Base-by-base conservation (phyloP, 2,113 vertebrate genomes). In the Syrrhaptes paradoxus region DNA sequence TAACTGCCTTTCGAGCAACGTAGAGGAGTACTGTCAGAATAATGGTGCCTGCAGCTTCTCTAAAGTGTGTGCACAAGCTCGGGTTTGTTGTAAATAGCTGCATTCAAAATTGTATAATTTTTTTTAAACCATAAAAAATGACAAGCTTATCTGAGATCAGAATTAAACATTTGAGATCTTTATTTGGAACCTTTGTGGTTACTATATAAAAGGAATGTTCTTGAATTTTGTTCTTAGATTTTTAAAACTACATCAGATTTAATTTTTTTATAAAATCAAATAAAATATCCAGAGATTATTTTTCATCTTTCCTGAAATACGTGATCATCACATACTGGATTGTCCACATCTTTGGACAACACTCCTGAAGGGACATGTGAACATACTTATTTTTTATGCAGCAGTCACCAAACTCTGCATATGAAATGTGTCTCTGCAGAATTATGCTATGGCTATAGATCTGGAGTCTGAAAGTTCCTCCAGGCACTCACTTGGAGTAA, bases 321-420 rank as follows among this genome's bases (percentile, higher is more conserved):
- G 0, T 21, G 21, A 29, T 29, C 25, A 12, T 65, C 73, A 11
- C 6, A 4, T 17, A 10, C 0, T 55, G 59, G 73, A 10, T 65
- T 77, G 41, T 62, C 34, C 61, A 32, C 45, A 5, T 43, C 61
- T 81, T n/a, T n/a, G 75, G 59, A 10, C 34, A 70, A 3, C 49
- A 51, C 45, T 52, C 29, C 17, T 70, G 74, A 59, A 77, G 73
- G 65, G 66, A 38, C 32, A 1, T 0, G 13, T 2, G 0, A 41
- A 24, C 32, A 2, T 48, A 70, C 22, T 48, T 0, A 2, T 61
- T 57, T 55, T 61, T 52, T 31, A 52, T 46, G 4, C 63, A 76
- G 48, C 77, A 49, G 7, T 22, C 34, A 17, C 78, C 77, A 57
- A 1, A 34, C 43, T 38, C 7, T 81, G 45, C 19, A 1, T 13